Base-by-base conservation (phyloP, 2,797 vertebrate genomes). In the Caiman crocodilus region DNA sequence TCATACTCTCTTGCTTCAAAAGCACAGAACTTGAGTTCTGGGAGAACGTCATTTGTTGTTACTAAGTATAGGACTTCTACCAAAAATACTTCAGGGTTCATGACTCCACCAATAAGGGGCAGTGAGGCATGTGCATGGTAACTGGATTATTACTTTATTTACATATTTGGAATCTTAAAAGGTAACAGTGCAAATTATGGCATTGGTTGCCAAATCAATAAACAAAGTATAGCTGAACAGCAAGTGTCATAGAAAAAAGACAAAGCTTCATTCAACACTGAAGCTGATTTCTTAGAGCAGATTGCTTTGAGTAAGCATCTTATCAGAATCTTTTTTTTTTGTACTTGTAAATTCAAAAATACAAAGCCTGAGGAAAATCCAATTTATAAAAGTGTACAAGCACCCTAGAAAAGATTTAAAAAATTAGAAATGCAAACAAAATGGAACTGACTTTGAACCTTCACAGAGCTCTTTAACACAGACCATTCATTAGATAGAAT, bases 171-270 rank as follows among this genome's bases (percentile, higher is more conserved):
- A 85, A 80, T 15, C 91, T 23, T 63, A 88, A 95, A 95, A 92
- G 78, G 64, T 65, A 85, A 75, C 82, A 80, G 84, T 93, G 78
- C 4, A 59, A 73, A 35, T 50, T 60, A 82, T 65, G 91, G 78
- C 55, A 87, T 55, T 85, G 60, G 25, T 93, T 95, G 59, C 26
- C 93, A 92, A 82, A 42, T 83, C 78, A 88, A 95, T 82, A 84
- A 83, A 95, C 64, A 74, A 89, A 93, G 87, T 32, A 79, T 14
- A 80, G 74, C 50, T 78, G 78, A 77, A 59, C 35, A 90, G 56
- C n/a, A 90, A 90, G 59, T 56, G 57, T 60, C 79, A 74, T 50
- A 92, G 90, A 91, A 82, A 60, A 30, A 76, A 35, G 65, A 78
- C 64, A 56, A 56, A 60, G 60, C 84, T 18, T 63, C 89, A 61